Evolutionary conservation across 2,888 invertebrate species (phyloP).

Genomic region (Teleogryllus oceanicus): DNA sequence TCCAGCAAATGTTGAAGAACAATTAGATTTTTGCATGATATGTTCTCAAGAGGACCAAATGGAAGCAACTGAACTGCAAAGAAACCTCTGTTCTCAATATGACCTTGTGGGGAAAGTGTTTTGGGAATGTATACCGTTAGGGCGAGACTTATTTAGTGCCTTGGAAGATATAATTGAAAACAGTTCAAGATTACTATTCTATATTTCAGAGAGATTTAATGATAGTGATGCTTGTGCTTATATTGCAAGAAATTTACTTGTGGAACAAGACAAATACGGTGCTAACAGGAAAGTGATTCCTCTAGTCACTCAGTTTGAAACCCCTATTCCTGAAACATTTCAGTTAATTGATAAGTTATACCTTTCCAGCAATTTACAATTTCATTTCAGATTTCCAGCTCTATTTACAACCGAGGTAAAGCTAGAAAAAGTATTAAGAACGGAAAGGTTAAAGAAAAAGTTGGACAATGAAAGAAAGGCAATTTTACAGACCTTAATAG

Average conservation of each 20-base stretch:
- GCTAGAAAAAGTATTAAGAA: neutral
- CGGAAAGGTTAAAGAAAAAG: neutral
- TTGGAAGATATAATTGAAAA: neutral
- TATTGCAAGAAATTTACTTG: neutral
- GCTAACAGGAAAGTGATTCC: neutral
- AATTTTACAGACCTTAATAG: neutral
- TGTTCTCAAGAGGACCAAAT: neutral
- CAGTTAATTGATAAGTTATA: neutral
- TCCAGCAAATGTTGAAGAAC: neutral
- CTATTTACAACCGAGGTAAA: constrained; percentile 4
- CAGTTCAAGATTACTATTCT: neutral
- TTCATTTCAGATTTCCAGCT: constrained; percentile 20
- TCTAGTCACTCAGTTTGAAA: neutral
- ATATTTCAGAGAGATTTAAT: neutral
- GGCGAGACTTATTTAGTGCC: neutral
- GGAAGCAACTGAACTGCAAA: neutral
- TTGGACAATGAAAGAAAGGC: neutral
- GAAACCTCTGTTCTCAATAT: neutral
- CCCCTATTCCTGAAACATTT: constrained; percentile 11
- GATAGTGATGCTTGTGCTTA: constrained; percentile 2
- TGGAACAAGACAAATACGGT: neutral
- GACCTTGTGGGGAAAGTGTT: neutral
- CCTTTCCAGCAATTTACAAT: neutral
- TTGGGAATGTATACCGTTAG: neutral
- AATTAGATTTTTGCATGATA: constrained; percentile 18